phyloP scores from a whole-genome alignment of 1,140 invertebrate genomes.

The Littorina saxatilis region DNA sequence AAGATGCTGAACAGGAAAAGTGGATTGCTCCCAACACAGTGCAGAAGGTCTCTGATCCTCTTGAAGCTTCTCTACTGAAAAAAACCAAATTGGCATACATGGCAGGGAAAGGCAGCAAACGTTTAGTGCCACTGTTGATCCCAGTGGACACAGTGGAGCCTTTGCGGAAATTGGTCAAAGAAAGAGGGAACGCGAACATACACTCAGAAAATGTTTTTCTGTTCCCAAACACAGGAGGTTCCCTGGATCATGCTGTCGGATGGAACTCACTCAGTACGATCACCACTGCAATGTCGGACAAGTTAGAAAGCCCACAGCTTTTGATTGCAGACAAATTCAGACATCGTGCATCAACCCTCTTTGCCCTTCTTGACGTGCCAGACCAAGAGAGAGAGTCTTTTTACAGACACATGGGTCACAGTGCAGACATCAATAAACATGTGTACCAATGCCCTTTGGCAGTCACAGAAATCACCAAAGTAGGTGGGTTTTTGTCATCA shows the following conservation, averaged over 20 bases:
- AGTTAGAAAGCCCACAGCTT: constrained; percentile 10
- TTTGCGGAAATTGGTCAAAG: too few relatives aligned
- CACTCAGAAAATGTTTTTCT: constrained; percentile 31
- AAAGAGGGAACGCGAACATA: too few relatives aligned
- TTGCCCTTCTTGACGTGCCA: constrained; percentile 41
- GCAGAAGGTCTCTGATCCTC: constrained; percentile 28
- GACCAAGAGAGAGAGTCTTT: constrained; percentile 39
- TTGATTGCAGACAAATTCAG: constrained; percentile 48
- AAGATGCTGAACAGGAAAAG: constrained; percentile 38
- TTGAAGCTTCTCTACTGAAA: constrained; percentile 32
- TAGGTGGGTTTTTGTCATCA: constrained; percentile 42
- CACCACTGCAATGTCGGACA: background rate
- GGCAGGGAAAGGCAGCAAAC: constrained; percentile 38
- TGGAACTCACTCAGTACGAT: constrained; percentile 20
- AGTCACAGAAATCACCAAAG: constrained; percentile 36
- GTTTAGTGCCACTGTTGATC: constrained; percentile 43
- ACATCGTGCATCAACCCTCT: constrained; percentile 44
- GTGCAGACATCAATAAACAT: constrained; percentile 45
- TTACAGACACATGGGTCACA: constrained; percentile 49
- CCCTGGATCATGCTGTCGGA: constrained; percentile 42
- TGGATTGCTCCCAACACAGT: constrained; percentile 40
- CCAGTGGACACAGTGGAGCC: constrained; percentile 39
- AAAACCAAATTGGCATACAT: constrained; percentile 43
- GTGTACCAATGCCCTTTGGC: constrained; percentile 49
- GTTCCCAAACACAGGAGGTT: constrained; percentile 42